Conservation (phyloP, 2,797 vertebrate genomes). For the Triplophysa bombifrons region DNA sequence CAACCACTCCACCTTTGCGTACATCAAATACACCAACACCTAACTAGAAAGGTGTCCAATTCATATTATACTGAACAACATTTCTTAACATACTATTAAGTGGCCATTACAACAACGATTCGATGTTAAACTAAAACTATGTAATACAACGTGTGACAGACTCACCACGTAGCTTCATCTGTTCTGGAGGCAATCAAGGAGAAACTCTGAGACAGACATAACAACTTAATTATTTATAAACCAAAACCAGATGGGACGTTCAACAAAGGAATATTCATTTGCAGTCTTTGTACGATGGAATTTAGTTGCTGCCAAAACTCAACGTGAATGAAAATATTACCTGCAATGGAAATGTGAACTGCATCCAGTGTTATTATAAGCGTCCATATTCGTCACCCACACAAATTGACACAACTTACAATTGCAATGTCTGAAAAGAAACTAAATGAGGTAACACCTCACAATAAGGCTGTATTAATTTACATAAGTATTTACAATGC, state of each 20-base stretch:
- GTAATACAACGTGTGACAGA: neutral
- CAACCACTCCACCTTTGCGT: neutral
- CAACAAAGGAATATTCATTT: neutral
- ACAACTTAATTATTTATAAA: slow-evolving; percentile 10
- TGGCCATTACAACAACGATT: neutral
- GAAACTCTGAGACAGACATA: slow-evolving; percentile 5
- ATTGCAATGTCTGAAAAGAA: neutral
- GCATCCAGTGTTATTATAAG: neutral
- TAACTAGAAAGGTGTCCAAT: neutral
- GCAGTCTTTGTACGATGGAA: neutral
- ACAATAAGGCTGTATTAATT: too few relatives aligned
- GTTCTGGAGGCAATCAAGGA: slow-evolving; percentile 4
- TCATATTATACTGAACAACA: neutral
- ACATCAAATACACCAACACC: neutral
- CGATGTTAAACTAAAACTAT: neutral
- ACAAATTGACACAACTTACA: neutral
- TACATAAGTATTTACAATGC: too few relatives aligned
- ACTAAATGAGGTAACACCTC: neutral
- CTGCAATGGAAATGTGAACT: neutral
- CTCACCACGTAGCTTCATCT: neutral
- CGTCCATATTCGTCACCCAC: neutral
- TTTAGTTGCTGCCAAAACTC: neutral
- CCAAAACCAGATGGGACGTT: slow-evolving; percentile 3
- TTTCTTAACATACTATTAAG: neutral
- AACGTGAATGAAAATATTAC: neutral